Percentiles rank a stretch among this genome's conserved stretches.
Conservation (phyloP, 35 echinoderm and acorn worm genomes). For the Diadema setosum region DNA sequence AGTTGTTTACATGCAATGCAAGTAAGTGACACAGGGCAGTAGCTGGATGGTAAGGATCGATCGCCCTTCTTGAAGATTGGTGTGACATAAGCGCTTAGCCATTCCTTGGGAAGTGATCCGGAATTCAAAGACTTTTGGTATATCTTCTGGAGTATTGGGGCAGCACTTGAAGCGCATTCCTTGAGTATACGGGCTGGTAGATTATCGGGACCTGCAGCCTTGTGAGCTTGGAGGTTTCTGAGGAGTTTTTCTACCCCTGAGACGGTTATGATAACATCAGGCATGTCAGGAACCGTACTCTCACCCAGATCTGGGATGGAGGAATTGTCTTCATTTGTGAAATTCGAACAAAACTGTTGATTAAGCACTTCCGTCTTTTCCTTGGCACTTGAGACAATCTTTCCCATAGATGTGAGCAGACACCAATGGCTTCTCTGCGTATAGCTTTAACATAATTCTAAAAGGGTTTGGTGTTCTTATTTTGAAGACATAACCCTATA, state of each 20-base stretch:
- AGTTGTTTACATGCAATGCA: constrained; percentile 37
- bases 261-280: not conserved
- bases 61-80: constrained; percentile 44
- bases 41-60: not conserved
- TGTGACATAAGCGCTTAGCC: constrained; percentile 35
- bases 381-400: too few relatives aligned
- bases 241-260: constrained; percentile 41
- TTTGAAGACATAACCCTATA: too few relatives aligned
- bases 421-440: too few relatives aligned
- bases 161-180: not conserved
- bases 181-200: constrained; percentile 1
- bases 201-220: constrained; percentile 43
- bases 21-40: constrained; percentile 1
- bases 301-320: too few relatives aligned
- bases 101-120: constrained; percentile 12
- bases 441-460: too few relatives aligned
- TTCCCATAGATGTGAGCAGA: too few relatives aligned
- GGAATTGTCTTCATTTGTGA: too few relatives aligned
- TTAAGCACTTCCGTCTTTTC: too few relatives aligned
- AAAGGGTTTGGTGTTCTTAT: too few relatives aligned
- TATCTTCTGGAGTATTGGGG: constrained; percentile 35
- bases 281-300: constrained; percentile 8
- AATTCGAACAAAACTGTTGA: too few relatives aligned
- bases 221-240: constrained; percentile 11
- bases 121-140: constrained; percentile 22